These are phyloP conservation scores for Ectemnius lituratus DNA, from an alignment of 2,888 invertebrate species.

Conservation along the genomic window DNA sequence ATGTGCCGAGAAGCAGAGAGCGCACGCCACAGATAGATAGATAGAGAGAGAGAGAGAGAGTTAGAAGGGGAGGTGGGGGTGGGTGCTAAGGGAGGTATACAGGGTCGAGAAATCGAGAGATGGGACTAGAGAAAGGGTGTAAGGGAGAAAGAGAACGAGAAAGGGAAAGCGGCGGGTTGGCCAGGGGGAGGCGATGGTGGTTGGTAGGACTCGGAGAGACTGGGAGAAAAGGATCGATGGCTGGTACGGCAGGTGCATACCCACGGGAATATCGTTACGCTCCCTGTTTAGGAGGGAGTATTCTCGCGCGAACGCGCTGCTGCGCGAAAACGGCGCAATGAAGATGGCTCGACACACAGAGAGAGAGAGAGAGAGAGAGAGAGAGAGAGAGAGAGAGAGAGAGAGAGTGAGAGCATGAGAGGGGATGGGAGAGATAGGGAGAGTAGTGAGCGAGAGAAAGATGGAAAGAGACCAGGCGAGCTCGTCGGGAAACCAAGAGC, in stretches of 20 bases:
- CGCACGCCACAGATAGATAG: not conserved
- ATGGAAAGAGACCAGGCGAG: not conserved
- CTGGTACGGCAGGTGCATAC: conserved; percentile 15
- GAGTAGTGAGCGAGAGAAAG: not conserved
- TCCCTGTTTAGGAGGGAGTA: conserved; percentile 9
- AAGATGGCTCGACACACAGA: not conserved
- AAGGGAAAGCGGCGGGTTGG: conserved; percentile 21
- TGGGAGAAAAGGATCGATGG: conserved; percentile 18
- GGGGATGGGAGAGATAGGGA: not conserved
- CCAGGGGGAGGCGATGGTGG: not conserved
- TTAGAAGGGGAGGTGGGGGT: not conserved
- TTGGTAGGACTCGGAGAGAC: not conserved
- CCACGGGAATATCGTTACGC: conserved; percentile 15
- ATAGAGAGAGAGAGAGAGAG: not conserved
- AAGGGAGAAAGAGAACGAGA: conserved; percentile 23
- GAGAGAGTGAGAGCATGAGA: not conserved
- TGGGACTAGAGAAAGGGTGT: conserved; percentile 2
- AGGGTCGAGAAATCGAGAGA: too few species aligned
- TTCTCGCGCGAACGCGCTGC: conserved; percentile 1
- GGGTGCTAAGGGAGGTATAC: too few species aligned
- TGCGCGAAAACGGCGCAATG: conserved; percentile 4
- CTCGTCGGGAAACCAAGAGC: too few species aligned
- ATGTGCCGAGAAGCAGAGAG: too few species aligned
- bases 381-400: not conserved
- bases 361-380: not conserved